Evolutionary conservation across 2,797 vertebrate genomes (phyloP).

Genomic region (Kryptopterus vitreolus): DNA sequence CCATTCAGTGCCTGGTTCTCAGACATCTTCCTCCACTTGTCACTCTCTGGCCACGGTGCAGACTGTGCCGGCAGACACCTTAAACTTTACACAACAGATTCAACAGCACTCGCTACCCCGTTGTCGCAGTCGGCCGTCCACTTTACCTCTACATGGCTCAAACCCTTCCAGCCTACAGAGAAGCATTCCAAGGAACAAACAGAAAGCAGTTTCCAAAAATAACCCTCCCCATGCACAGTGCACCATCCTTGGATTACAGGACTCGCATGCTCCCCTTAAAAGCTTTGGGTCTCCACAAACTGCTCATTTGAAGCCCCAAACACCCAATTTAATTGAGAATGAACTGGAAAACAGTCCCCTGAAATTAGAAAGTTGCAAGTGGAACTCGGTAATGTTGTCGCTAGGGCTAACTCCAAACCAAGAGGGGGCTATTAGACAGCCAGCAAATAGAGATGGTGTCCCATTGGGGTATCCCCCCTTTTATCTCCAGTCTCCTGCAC

Average conservation of each 20-base stretch:
- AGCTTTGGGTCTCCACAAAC: slow-evolving; percentile 46
- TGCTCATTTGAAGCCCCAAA: slow-evolving; percentile 60
- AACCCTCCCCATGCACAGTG: slow-evolving; percentile 58
- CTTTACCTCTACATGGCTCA: slow-evolving; percentile 67
- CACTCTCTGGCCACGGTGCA: slow-evolving; percentile 77
- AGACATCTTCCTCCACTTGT: slow-evolving; percentile 72
- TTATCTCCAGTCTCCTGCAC: slow-evolving; percentile 62
- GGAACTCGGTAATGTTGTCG: slow-evolving; percentile 75
- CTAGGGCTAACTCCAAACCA: slow-evolving; percentile 76
- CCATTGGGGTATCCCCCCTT: slow-evolving; percentile 72
- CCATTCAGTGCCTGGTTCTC: slow-evolving; percentile 76
- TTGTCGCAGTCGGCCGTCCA: slow-evolving; percentile 74
- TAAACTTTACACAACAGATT: slow-evolving; percentile 80
- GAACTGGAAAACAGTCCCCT: slow-evolving; percentile 53
- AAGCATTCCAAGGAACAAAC: slow-evolving; percentile 60
- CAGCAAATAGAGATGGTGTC: slow-evolving; percentile 64
- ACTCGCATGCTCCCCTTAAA: slow-evolving; percentile 61
- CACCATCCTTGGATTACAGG: slow-evolving; percentile 61
- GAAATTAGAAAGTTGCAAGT: slow-evolving; percentile 61
- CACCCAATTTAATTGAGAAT: slow-evolving; percentile 60
- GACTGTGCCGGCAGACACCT: slow-evolving; percentile 76
- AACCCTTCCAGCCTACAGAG: slow-evolving; percentile 64
- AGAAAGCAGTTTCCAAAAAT: slow-evolving; percentile 53
- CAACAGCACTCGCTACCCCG: slow-evolving; percentile 80
- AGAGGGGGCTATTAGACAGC: slow-evolving; percentile 59